phyloP scores from a whole-genome alignment of 2,888 invertebrate species.

The Zaprionus bogoriensis region DNA sequence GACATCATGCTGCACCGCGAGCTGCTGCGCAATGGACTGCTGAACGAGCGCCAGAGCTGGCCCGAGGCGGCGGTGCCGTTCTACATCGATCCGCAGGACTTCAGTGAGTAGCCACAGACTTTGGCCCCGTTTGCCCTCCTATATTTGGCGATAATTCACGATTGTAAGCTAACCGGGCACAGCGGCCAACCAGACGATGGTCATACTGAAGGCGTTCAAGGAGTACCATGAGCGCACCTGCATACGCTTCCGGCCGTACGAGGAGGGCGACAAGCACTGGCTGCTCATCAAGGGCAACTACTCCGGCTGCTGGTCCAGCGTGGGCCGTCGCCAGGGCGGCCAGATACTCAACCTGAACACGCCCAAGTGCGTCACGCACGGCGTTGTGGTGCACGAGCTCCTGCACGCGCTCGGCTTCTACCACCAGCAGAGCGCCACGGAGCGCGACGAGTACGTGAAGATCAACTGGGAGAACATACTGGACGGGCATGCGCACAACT shows the following conservation, averaged over 20 bases:
- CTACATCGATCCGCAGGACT: constrained; percentile 84
- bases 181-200: constrained; percentile 83
- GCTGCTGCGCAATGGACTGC: constrained; percentile 82
- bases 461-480: constrained; percentile 88
- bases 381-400: constrained; percentile 90
- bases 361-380: constrained; percentile 85
- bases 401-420: constrained; percentile 92
- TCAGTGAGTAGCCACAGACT: constrained; percentile 82
- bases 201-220: constrained; percentile 85
- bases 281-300: constrained; percentile 84
- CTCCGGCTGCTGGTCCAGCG: constrained; percentile 87
- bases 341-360: constrained; percentile 85
- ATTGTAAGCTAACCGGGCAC: constrained; percentile 23
- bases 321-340: constrained; percentile 85
- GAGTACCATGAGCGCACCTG: constrained; percentile 86
- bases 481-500: constrained; percentile 84
- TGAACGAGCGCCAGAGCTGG: constrained; percentile 84
- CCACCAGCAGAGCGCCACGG: constrained; percentile 91
- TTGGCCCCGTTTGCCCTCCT: background rate
- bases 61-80: constrained; percentile 84
- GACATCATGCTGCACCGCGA: constrained; percentile 85
- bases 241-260: constrained; percentile 86
- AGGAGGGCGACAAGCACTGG: constrained; percentile 85
- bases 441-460: constrained; percentile 89
- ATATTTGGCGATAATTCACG: constrained; percentile 12